These are phyloP conservation scores for Chaunax sp. DNA, from an alignment of 2,797 vertebrate genomes.

Conservation along the genomic window DNA sequence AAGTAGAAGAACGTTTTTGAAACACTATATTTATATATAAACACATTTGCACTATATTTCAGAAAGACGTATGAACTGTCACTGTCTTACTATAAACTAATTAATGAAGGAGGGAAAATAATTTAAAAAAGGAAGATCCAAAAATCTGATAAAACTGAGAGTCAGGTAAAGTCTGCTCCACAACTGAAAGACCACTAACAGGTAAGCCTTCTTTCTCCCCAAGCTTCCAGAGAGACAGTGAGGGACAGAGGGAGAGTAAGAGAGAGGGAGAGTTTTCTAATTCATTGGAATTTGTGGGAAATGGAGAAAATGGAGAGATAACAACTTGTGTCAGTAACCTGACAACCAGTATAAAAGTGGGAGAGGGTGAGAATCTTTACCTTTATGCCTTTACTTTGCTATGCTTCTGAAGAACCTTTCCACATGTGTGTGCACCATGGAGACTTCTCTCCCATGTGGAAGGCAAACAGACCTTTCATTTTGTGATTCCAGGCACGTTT, in stretches of 20 bases:
- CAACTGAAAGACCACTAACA: not conserved
- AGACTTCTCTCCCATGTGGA: not conserved
- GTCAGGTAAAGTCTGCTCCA: too few relatives aligned
- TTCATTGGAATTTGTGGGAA: not conserved
- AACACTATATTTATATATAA: too few relatives aligned
- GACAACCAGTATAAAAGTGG: not conserved
- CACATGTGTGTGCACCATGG: not conserved
- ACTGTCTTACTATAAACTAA: too few relatives aligned
- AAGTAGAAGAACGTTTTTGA: too few relatives aligned
- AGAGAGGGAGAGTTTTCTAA: too few relatives aligned
- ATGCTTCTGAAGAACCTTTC: not conserved
- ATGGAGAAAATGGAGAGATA: not conserved
- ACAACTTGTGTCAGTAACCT: not conserved
- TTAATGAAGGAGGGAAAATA: too few relatives aligned
- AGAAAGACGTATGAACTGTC: too few relatives aligned
- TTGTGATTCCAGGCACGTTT: slow-evolving; percentile 52
- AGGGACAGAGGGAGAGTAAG: too few relatives aligned
- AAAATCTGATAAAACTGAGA: not conserved
- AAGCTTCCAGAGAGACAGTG: not conserved
- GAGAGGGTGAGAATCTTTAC: not conserved
- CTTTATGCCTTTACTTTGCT: not conserved
- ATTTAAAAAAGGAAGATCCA: not conserved
- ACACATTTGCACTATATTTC: too few relatives aligned
- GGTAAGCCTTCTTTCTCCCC: not conserved
- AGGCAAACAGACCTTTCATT: not conserved